Evolutionary conservation across 1,140 invertebrate genomes (phyloP).

Genomic region (Hyposmocoma kahamanoa): DNA sequence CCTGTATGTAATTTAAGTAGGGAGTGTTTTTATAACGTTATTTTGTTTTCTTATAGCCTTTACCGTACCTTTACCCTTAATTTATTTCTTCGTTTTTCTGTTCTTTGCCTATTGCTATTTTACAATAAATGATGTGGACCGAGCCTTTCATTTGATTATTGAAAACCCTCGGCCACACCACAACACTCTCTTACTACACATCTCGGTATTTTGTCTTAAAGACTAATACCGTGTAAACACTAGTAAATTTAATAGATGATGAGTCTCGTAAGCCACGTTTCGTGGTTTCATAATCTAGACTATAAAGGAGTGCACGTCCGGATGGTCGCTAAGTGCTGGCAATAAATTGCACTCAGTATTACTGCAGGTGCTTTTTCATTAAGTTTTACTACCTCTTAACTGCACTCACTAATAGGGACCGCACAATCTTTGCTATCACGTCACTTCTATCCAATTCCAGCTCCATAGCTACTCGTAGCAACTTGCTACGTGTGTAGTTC

Average conservation of each 20-base stretch:
- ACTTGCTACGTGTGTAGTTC: not conserved
- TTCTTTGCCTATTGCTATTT: too few relatives aligned
- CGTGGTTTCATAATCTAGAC: not conserved
- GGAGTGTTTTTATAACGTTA: too few relatives aligned
- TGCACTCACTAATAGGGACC: not conserved
- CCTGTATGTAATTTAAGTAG: too few relatives aligned
- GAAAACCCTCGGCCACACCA: too few relatives aligned
- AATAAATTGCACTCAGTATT: slow-evolving; percentile 46
- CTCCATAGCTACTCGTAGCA: not conserved
- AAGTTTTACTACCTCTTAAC: slow-evolving; percentile 10
- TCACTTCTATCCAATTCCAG: not conserved
- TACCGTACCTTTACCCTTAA: too few relatives aligned
- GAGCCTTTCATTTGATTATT: too few relatives aligned
- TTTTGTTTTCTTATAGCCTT: too few relatives aligned
- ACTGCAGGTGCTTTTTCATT: slow-evolving; percentile 48
- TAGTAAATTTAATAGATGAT: too few relatives aligned
- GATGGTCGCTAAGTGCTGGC: slow-evolving; percentile 46
- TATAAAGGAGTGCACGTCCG: slow-evolving; percentile 21
- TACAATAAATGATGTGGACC: too few relatives aligned
- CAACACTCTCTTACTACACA: too few relatives aligned
- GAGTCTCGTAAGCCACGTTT: too few relatives aligned
- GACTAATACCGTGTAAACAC: not conserved
- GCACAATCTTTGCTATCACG: not conserved
- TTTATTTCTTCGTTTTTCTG: too few relatives aligned
- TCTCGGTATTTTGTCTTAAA: not conserved